A percentile compares a stretch with the other conserved stretches of the same genome.
Evolutionary conservation across 2,888 invertebrate species (phyloP).

Genomic region (Schizotus pectinicornis): DNA sequence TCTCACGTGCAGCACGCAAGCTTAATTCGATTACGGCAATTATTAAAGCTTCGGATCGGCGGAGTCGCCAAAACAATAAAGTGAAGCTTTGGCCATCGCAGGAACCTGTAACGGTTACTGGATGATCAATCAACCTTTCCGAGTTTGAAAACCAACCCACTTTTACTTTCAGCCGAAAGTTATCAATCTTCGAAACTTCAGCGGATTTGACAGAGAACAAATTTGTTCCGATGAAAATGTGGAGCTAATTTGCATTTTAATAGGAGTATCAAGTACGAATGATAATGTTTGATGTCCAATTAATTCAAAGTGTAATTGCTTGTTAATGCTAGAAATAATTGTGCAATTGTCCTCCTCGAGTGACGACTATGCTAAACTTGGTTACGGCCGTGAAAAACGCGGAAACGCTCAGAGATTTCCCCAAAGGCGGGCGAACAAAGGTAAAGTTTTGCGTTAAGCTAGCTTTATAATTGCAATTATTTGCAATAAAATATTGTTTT

Average conservation of each 20-base stretch:
- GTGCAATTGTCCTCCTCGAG: background rate
- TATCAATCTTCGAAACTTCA: constrained; percentile 7
- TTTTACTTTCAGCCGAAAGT: constrained; percentile 10
- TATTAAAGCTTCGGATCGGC: background rate
- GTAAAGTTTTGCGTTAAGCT: constrained; percentile 33
- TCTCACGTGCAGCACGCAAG: constrained; percentile 9
- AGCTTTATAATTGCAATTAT: constrained; percentile 56
- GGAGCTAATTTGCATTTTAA: constrained; percentile 13
- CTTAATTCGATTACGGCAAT: constrained; percentile 7
- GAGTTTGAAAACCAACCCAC: constrained; percentile 8
- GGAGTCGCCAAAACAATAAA: background rate
- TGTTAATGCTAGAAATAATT: too few species aligned
- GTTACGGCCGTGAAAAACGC: background rate
- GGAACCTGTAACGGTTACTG: background rate
- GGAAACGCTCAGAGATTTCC: background rate
- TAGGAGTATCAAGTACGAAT: background rate
- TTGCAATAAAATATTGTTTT: constrained; percentile 58
- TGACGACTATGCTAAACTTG: constrained; percentile 1
- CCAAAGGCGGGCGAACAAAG: background rate
- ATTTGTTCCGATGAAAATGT: constrained; percentile 6
- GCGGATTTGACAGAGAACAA: constrained; percentile 7
- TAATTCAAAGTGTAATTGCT: too few species aligned
- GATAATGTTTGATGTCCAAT: too few species aligned
- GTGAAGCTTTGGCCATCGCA: too few species aligned
- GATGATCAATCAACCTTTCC: constrained; percentile 4